phyloP scores from a whole-genome alignment of 1,140 invertebrate species.

The Araneus ventricosus region DNA sequence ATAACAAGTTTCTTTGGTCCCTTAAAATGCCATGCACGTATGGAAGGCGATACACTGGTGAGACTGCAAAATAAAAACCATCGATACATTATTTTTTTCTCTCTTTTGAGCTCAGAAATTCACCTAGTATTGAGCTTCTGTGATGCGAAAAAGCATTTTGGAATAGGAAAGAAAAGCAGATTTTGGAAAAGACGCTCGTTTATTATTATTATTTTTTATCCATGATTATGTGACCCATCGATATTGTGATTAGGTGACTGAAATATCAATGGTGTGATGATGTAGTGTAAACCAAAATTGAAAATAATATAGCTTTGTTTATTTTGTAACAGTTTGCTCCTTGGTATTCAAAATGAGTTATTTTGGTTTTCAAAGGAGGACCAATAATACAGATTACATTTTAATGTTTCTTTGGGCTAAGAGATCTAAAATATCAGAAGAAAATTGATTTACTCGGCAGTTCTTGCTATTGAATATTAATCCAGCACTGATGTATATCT shows the following conservation, averaged over 20 bases:
- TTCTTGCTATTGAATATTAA: too few relatives aligned
- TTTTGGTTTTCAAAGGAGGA: too few relatives aligned
- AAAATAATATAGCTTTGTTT: neutral
- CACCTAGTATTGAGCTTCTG: slow-evolving; percentile 23
- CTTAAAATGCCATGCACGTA: slow-evolving; percentile 32
- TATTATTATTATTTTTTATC: neutral
- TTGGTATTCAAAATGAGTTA: too few relatives aligned
- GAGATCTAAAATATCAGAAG: too few relatives aligned
- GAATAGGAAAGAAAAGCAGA: neutral
- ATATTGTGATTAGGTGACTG: neutral
- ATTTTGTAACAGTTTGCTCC: too few relatives aligned
- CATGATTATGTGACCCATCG: neutral
- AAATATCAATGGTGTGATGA: neutral
- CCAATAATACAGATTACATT: too few relatives aligned
- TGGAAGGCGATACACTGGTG: slow-evolving; percentile 7
- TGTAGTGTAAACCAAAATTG: neutral
- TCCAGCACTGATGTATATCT: too few relatives aligned
- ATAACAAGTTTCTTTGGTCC: slow-evolving; percentile 29
- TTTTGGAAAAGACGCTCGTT: neutral
- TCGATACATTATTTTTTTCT: slow-evolving; percentile 21
- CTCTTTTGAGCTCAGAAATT: neutral
- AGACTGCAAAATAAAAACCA: slow-evolving; percentile 7
- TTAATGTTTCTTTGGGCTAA: too few relatives aligned
- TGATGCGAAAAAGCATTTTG: neutral
- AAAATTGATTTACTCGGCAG: too few relatives aligned